phyloP scores from a whole-genome alignment of 2,797 vertebrate species.

The Forpus xanthops region DNA sequence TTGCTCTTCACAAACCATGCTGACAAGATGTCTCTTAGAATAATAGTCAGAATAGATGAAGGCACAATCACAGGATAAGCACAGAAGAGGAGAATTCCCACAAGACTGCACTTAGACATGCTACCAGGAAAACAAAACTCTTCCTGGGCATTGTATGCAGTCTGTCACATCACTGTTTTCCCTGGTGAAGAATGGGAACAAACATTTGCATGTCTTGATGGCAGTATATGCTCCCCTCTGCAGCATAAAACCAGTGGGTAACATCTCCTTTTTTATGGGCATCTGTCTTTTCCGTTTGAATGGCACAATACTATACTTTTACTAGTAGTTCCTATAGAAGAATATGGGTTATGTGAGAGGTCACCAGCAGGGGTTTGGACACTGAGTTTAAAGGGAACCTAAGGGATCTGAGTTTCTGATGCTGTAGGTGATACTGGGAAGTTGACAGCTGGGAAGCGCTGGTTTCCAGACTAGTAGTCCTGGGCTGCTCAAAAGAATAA shows the following conservation, averaged over 20 bases:
- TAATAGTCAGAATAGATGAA: not conserved
- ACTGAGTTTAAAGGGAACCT: not conserved
- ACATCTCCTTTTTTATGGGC: accelerated
- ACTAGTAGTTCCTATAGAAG: not conserved
- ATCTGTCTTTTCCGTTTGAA: not conserved
- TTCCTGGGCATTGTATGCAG: not conserved
- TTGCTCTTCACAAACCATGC: not conserved
- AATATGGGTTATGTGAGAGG: not conserved
- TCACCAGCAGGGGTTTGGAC: not conserved
- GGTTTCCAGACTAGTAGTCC: not conserved
- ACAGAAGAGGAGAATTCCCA: not conserved
- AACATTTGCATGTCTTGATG: not conserved
- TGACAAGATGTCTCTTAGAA: not conserved
- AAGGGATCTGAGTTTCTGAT: not conserved
- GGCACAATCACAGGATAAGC: not conserved
- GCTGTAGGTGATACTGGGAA: not conserved
- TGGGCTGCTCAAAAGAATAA: not conserved
- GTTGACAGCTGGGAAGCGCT: not conserved
- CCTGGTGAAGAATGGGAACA: not conserved
- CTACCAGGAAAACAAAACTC: not conserved
- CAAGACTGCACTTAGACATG: not conserved
- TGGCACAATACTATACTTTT: not conserved
- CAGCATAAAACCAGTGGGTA: too few relatives aligned
- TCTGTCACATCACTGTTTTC: not conserved
- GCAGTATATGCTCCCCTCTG: not conserved